Conservation (phyloP, 2,888 invertebrate species). For the Raillietiella orientalis region DNA sequence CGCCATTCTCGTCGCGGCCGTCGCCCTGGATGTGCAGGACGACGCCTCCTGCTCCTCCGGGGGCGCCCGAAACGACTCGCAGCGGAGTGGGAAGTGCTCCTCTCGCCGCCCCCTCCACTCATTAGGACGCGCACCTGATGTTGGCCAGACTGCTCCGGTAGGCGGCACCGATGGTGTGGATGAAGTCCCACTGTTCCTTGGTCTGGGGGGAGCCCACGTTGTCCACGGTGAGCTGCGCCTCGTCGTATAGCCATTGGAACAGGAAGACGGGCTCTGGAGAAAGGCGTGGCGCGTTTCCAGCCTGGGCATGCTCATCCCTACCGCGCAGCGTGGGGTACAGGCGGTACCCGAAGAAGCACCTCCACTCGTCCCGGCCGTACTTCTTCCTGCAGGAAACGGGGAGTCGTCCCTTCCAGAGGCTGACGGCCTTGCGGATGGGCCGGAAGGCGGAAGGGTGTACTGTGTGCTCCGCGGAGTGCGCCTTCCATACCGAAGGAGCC, state of each 20-base stretch:
- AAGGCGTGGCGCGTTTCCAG: neutral
- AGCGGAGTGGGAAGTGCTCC: too few relatives aligned
- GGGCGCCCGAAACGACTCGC: too few relatives aligned
- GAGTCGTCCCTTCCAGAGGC: conserved; percentile 42
- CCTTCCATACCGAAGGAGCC: too few relatives aligned
- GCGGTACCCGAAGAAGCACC: conserved; percentile 68
- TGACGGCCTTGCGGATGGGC: conserved; percentile 35
- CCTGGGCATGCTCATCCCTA: neutral
- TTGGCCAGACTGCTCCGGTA: too few relatives aligned
- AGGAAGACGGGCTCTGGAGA: conserved; percentile 49
- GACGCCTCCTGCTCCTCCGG: too few relatives aligned
- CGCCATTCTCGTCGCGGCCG: too few relatives aligned
- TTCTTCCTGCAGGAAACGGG: conserved; percentile 37
- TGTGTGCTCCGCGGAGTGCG: conserved; percentile 10
- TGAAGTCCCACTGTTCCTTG: conserved; percentile 71
- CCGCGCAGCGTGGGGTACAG: conserved; percentile 36
- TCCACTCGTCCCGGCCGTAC: conserved; percentile 42
- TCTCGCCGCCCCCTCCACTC: too few relatives aligned
- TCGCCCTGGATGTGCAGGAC: too few relatives aligned
- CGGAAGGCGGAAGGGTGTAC: conserved; percentile 18
- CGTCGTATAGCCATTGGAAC: conserved; percentile 81
- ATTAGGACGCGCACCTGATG: too few relatives aligned
- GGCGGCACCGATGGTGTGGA: too few relatives aligned
- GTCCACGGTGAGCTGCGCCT: conserved; percentile 71
- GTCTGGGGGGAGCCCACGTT: conserved; percentile 65